Conservation (phyloP, 2,888 invertebrate species). For the Artemia sp. region DNA sequence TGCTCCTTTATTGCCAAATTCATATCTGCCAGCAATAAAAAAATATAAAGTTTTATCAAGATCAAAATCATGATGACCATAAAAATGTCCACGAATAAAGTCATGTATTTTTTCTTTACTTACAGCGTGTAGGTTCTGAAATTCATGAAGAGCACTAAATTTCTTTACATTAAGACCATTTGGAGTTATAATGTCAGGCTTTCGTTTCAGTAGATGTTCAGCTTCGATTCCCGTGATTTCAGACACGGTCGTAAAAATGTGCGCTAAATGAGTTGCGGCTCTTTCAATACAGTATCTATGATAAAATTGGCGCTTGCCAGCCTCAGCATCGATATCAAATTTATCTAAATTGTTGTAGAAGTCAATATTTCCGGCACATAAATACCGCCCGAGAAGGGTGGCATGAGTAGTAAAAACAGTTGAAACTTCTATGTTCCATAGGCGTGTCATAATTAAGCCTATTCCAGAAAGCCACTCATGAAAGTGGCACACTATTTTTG, state of each 20-base stretch:
- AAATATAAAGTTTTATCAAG: slow-evolving; percentile 95
- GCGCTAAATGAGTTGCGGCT: slow-evolving; percentile 74
- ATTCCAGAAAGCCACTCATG: slow-evolving; percentile 99
- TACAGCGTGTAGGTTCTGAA: slow-evolving; percentile 91
- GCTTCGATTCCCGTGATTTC: slow-evolving; percentile 87
- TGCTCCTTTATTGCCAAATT: slow-evolving; percentile 95
- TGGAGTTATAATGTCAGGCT: slow-evolving; percentile 87
- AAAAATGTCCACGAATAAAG: slow-evolving; percentile 93
- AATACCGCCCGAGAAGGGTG: slow-evolving; percentile 82
- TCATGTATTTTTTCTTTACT: slow-evolving; percentile 96
- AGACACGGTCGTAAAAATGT: slow-evolving; percentile 93
- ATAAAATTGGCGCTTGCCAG: slow-evolving; percentile 94
- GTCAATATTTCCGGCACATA: slow-evolving; percentile 96
- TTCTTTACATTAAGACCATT: slow-evolving; percentile 97
- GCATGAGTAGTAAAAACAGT: slow-evolving; percentile 99
- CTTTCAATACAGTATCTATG: slow-evolving; percentile 96
- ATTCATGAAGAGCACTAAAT: slow-evolving; percentile 95
- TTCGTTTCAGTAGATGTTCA: slow-evolving; percentile 79
- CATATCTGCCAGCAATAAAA: slow-evolving; percentile 96
- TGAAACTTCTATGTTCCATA: slow-evolving; percentile 69
- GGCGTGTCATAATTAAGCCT: slow-evolving; percentile 70
- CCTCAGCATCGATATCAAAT: slow-evolving; percentile 87
- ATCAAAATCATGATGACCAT: slow-evolving; percentile 97
- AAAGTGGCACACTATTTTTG: slow-evolving; percentile 80
- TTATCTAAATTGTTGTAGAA: slow-evolving; percentile 93